Evolutionary conservation across 2,113 vertebrate genomes (phyloP).

Genomic region (Antechinus flavipes): DNA sequence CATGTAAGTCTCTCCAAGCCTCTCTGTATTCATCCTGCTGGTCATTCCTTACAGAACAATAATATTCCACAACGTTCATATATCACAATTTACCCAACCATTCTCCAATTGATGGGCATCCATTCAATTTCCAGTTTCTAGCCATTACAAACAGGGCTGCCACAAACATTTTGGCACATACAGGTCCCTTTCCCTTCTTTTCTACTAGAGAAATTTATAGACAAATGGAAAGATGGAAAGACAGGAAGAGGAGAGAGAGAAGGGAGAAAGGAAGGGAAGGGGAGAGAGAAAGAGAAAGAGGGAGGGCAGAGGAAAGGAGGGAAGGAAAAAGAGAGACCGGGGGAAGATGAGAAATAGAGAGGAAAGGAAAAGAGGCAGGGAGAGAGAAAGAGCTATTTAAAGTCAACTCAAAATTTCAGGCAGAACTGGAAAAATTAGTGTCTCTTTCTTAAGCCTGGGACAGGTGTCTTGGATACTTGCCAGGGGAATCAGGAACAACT

Average conservation of each 20-base stretch:
- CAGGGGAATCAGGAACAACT: constrained; percentile 32
- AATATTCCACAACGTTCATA: too few species aligned
- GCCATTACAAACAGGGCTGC: too few species aligned
- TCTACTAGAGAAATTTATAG: background rate
- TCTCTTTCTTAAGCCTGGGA: constrained; percentile 1
- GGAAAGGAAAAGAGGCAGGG: background rate
- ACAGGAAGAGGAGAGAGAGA: background rate
- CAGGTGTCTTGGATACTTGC: background rate
- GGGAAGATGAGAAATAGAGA: background rate
- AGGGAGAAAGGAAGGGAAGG: background rate
- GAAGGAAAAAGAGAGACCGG: background rate
- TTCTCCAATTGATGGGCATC: too few species aligned
- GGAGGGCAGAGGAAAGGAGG: too few species aligned
- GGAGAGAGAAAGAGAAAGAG: background rate
- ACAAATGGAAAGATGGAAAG: background rate
- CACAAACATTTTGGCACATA: too few species aligned
- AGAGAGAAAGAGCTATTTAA: background rate
- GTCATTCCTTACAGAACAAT: too few species aligned
- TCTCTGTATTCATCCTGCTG: too few species aligned
- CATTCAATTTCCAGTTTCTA: too few species aligned
- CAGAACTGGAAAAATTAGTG: background rate
- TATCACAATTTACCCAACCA: too few species aligned
- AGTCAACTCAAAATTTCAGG: background rate
- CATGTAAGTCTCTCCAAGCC: too few species aligned
- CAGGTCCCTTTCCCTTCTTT: too few species aligned